Base-by-base conservation (phyloP, 2,888 invertebrate genomes). In the Drosophila percnosoma region DNA sequence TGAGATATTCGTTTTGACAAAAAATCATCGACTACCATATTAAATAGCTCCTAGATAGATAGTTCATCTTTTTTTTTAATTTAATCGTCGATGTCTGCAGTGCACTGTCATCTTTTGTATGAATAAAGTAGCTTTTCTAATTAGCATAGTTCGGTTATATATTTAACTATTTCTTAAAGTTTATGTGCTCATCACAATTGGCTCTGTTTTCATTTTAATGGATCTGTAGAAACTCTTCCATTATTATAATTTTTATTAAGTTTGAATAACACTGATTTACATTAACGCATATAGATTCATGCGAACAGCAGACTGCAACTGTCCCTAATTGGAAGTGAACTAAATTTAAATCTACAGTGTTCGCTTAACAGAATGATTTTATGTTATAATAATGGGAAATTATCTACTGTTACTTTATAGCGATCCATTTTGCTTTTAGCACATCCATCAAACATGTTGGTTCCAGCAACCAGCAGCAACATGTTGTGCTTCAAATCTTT, bases 371-470 rank as follows among this genome's bases (percentile, higher is more conserved):
- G 1, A 15, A 24, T 1, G 31, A 4, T 27, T 24, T 55, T 18
- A 4, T 55, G 29, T 48, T 33, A 13, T 10, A 33, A 27, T 13
- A 18, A 42, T 15, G 68, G 67, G 51, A 68, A 55, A 42, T 68
- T 34, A 42, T 18, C 33, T 27, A 5, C 11, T 15, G 34, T 15
- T 24, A 24, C 45, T 45, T 24, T 45, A 24, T 52, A 40, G 21
- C 34, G 40, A 18, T 24, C 21, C 2, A 4, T 40, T 13, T 2
- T 5, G 4, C 31, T 53, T 21, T 6, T 11, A 13, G 15, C 18
- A 15, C 4, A 24, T 31, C 18, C 8, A 24, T 24, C 27, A 15
- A 66, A 21, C 42, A 63, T 21, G 42, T 36, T 31, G 15, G 11
- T 45, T 68, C 45, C 45, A 24, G 45, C 45, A 45, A 45, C 1